A percentile compares a stretch with the other conserved stretches of the same genome.
Conservation (phyloP, 2,797 vertebrate species). For the Lepilemur septentrionalis region DNA sequence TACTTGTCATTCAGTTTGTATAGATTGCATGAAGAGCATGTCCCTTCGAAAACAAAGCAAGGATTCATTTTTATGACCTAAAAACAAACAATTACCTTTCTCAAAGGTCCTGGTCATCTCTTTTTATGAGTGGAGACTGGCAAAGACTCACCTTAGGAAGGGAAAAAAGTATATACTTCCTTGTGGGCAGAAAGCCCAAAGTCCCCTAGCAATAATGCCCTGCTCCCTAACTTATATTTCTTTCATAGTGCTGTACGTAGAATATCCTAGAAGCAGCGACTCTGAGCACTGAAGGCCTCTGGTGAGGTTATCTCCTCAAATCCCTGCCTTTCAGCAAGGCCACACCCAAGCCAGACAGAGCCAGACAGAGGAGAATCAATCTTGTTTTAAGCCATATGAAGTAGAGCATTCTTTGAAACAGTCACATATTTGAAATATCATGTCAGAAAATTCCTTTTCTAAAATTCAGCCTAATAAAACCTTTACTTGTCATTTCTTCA, state of each 20-base stretch:
- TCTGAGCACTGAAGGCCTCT: not conserved
- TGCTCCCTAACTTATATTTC: not conserved
- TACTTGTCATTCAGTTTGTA: conserved; percentile 69
- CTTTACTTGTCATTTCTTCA: not conserved
- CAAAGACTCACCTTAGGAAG: not conserved
- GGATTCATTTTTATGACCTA: conserved; percentile 77
- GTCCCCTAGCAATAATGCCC: conserved; percentile 31
- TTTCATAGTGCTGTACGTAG: not conserved
- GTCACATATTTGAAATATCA: conserved; percentile 14
- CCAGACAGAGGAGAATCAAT: not conserved
- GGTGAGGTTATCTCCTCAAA: not conserved
- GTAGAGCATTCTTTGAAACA: not conserved
- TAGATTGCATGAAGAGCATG: conserved; percentile 65
- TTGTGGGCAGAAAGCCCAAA: conserved; percentile 57
- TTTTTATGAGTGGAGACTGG: conserved; percentile 63
- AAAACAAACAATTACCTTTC: conserved; percentile 77
- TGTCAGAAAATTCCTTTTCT: conserved; percentile 30
- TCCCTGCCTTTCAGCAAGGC: not conserved
- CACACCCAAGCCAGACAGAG: not conserved
- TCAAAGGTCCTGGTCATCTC: conserved; percentile 68
- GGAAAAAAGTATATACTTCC: conserved; percentile 43
- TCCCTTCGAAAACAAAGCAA: conserved; percentile 79
- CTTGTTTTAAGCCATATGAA: not conserved
- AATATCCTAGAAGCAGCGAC: not conserved
- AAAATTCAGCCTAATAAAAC: not conserved